Evolutionary conservation across 2,888 invertebrate genomes (phyloP).

Genomic region (Tuberolachnus salignus): DNA sequence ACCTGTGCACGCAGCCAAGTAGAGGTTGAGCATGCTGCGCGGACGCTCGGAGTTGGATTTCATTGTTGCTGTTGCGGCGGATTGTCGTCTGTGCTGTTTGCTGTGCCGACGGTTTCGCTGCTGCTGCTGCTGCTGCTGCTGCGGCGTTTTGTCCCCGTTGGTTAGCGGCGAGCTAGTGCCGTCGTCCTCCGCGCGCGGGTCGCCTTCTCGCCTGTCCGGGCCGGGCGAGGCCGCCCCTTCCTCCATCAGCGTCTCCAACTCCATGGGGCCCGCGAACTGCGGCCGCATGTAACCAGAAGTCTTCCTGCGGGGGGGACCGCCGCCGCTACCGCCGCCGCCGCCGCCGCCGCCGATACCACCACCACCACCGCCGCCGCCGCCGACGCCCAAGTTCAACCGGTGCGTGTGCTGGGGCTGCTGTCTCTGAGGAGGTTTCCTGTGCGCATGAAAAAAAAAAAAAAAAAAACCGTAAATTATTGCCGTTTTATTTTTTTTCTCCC

Average conservation of each 20-base stretch:
- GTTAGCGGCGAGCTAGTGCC: conserved; percentile 15
- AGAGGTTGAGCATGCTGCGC: conserved; percentile 39
- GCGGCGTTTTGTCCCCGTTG: conserved; percentile 48
- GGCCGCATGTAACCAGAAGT: conserved; percentile 38
- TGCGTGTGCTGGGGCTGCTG: conserved; percentile 27
- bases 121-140: not conserved
- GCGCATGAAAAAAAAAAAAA: too few species aligned
- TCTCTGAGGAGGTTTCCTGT: conserved; percentile 31
- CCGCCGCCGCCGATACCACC: not conserved
- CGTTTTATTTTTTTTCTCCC: too few species aligned
- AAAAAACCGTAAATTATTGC: too few species aligned
- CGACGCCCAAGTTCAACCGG: conserved; percentile 35
- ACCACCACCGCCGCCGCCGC: not conserved
- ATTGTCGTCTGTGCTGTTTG: too few species aligned
- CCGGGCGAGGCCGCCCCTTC: conserved; percentile 49
- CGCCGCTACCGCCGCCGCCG: conserved; percentile 8
- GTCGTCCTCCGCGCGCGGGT: conserved; percentile 4
- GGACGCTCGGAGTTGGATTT: conserved; percentile 8
- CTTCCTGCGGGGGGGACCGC: conserved; percentile 30
- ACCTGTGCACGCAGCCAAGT: conserved; percentile 44
- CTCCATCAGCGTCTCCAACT: conserved; percentile 53
- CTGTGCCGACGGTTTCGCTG: not conserved
- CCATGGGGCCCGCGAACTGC: conserved; percentile 48
- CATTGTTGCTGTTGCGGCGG: not conserved
- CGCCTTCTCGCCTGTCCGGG: conserved; percentile 29